Evolutionary conservation across 2,888 invertebrate genomes (phyloP).

Genomic region (Napeogenes sylphis): DNA sequence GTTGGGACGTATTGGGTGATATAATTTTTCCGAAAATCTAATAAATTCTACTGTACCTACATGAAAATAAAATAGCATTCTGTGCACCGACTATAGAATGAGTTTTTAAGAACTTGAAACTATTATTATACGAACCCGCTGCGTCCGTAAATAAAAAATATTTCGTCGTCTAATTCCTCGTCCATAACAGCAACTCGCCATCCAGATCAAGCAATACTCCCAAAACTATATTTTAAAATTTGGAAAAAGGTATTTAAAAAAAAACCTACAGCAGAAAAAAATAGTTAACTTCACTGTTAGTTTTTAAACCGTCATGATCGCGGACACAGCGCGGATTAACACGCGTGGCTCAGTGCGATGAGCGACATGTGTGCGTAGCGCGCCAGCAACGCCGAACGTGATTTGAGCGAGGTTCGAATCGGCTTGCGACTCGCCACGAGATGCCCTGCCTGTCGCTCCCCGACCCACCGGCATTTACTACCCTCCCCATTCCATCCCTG

Average conservation of each 20-base stretch:
- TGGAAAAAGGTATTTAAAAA: neutral
- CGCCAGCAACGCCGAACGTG: conserved; percentile 62
- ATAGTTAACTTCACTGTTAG: conserved; percentile 23
- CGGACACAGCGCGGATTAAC: conserved; percentile 33
- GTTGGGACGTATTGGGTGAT: neutral
- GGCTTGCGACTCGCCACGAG: conserved; percentile 49
- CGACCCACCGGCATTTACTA: conserved; percentile 38
- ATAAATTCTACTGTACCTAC: conserved; percentile 12
- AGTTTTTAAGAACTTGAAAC: conserved; percentile 18
- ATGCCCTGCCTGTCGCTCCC: conserved; percentile 44
- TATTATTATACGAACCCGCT: conserved; percentile 62
- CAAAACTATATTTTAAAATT: neutral
- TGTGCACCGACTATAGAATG: conserved; percentile 22
- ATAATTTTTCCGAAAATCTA: conserved; percentile 9
- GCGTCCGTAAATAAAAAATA: conserved; percentile 61
- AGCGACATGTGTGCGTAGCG: conserved; percentile 52
- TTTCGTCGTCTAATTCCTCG: conserved; percentile 57
- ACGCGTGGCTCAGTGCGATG: conserved; percentile 29
- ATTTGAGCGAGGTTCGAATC: conserved; percentile 46
- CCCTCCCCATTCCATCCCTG: conserved; percentile 36
- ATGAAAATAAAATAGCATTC: conserved; percentile 10
- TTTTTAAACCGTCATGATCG: conserved; percentile 34
- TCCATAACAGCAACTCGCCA: conserved; percentile 62
- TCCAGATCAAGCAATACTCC: conserved; percentile 36
- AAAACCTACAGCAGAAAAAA: neutral